A percentile compares a stretch with the other conserved stretches of the same genome.
These are phyloP conservation scores for Channa striata DNA, from an alignment of 2,797 vertebrate species.

Conservation along the genomic window DNA sequence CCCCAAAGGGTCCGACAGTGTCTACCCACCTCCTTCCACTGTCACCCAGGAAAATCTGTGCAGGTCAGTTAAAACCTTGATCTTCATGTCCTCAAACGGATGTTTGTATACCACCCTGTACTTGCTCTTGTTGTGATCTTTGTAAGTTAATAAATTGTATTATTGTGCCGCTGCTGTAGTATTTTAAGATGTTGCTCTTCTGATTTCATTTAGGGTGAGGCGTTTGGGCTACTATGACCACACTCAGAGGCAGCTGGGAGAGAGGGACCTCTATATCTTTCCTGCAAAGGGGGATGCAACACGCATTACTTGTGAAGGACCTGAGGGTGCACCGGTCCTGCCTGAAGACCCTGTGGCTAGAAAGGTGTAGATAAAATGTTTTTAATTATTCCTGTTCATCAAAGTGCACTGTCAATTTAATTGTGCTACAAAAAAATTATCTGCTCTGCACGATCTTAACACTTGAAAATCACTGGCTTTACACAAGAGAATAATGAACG, in stretches of 20 bases:
- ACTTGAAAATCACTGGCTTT: conserved; percentile 10
- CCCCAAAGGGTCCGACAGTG: conserved; percentile 94
- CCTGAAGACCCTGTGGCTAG: conserved; percentile 92
- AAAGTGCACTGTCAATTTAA: not conserved
- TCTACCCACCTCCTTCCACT: conserved; percentile 93
- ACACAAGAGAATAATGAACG: not conserved
- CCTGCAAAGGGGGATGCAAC: conserved; percentile 94
- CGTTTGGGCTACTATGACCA: conserved; percentile 97
- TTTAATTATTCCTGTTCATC: not conserved
- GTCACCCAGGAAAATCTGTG: conserved; percentile 94
- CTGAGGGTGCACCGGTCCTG: conserved; percentile 90
- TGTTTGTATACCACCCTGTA: not conserved
- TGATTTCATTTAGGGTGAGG: conserved; percentile 86
- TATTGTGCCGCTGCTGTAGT: not conserved
- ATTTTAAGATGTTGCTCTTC: not conserved
- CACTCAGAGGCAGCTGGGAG: conserved; percentile 95
- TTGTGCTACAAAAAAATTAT: not conserved
- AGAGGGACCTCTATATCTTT: conserved; percentile 94
- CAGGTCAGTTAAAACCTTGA: conserved; percentile 82
- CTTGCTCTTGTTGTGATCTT: not conserved
- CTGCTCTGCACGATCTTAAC: not conserved
- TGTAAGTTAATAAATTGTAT: not conserved
- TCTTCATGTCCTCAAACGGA: fast-evolving
- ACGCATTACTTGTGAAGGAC: conserved; percentile 94
- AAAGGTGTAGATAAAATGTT: conserved; percentile 84